phyloP scores from a whole-genome alignment of 2,113 vertebrate genomes.

The Mus musculus region GRCm39 chr7:67401501-67402000 shows the following conservation, averaged over 20 bases:
- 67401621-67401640: slow-evolving; percentile 90
- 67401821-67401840: not conserved
- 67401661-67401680: slow-evolving; percentile 90
- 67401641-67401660: slow-evolving; percentile 92
- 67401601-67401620: slow-evolving; percentile 93
- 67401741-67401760: not conserved
- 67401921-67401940: not conserved
- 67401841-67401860: not conserved
- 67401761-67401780: not conserved
- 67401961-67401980: not conserved
- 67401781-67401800: not conserved
- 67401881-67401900: not conserved
- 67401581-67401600: slow-evolving; percentile 94
- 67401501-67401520: slow-evolving; percentile 14
- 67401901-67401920: not conserved
- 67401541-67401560: slow-evolving; percentile 92
- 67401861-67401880: not conserved
- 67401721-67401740: not conserved
- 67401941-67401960: not conserved
- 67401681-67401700: slow-evolving; percentile 61
- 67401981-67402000: not conserved
- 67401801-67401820: not conserved
- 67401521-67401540: not conserved
- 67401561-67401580: slow-evolving; percentile 95
- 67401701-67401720: not conserved